These are phyloP conservation scores for Sebastes oblongus DNA, from an alignment of 2,797 vertebrate species.

Conservation along the genomic window DNA sequence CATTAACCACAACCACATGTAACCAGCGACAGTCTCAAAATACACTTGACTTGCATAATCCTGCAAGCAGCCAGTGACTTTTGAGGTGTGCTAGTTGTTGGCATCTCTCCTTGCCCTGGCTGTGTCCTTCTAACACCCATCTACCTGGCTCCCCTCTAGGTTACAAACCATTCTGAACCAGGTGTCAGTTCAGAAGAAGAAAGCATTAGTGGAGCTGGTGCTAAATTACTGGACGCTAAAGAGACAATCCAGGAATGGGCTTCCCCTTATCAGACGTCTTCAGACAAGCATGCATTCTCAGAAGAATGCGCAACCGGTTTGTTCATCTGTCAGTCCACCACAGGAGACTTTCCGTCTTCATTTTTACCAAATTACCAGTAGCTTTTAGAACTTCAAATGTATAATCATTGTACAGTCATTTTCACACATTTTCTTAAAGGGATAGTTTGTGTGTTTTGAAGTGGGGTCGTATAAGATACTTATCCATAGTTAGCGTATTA, in stretches of 20 bases:
- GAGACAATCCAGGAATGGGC: constrained; percentile 93
- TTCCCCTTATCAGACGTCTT: constrained; percentile 92
- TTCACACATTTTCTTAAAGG: neutral
- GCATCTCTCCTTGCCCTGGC: neutral
- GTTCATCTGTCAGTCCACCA: constrained; percentile 73
- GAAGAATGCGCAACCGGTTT: constrained; percentile 90
- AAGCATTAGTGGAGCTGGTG: constrained; percentile 93
- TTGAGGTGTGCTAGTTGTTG: neutral
- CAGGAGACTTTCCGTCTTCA: constrained; percentile 39
- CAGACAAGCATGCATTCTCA: constrained; percentile 93
- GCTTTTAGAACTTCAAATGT: constrained; percentile 7
- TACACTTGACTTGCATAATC: neutral
- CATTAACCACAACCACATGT: neutral
- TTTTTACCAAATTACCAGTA: constrained; percentile 10
- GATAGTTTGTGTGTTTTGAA: too few relatives aligned
- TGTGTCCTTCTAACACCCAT: neutral
- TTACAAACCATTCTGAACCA: constrained; percentile 96
- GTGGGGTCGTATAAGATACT: too few relatives aligned
- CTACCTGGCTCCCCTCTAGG: constrained; percentile 68
- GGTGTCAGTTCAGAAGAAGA: constrained; percentile 96
- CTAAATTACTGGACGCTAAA: constrained; percentile 98
- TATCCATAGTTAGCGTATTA: too few relatives aligned
- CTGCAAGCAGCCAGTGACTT: neutral
- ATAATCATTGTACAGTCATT: neutral
- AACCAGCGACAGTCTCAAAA: neutral